Base-by-base conservation (phyloP, 2,888 invertebrate genomes). In the Pinctada fucata region DNA sequence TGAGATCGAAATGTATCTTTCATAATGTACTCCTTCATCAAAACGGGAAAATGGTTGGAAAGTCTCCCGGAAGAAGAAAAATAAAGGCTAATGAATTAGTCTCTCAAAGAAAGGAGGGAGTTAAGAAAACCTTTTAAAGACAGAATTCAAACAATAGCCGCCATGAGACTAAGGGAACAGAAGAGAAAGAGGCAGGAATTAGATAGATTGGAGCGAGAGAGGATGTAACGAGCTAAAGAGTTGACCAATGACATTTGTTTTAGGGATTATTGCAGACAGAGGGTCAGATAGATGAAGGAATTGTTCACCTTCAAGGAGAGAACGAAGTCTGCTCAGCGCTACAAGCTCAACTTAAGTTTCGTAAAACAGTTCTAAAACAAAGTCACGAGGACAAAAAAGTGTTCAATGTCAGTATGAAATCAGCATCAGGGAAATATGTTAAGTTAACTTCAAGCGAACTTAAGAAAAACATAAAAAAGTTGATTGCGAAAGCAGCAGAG, bases 211-310 rank as follows among this genome's bases (percentile, higher is more conserved):
- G 63, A 47, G n/a, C 58, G 13, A 13, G 49, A 3, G n/a, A 65
- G 51, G n/a, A 49, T 65, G 6, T 13, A 73, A 3, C 47, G 50
- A 73, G 58, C 64, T n/a, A 65, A 73, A 65, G 5, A 31, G 47
- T 13, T 73, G n/a, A 73, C 73, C 16, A 73, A 49, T n/a, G 6
- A 13, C 13, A 73, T 65, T 47, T 49, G 48, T 65, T 65, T 65
- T 64, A 65, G 47, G 48, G 73, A 3, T 49, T 73, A 48, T 73
- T 64, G 64, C 73, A 64, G n/a, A 50, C 64, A 65, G 4, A n/a
- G 3, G 4, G 3, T 8, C 16, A 73, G 5, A 10, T 73, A 47
- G 50, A 2, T 8, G 73, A 73, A 64, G 16, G 49, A 48, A 48
- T 73, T 6, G 47, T 48, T 16, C 10, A 31, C 2, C 4, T 50